Conservation (phyloP, 2,797 vertebrate genomes). For the Clamator glandarius region DNA sequence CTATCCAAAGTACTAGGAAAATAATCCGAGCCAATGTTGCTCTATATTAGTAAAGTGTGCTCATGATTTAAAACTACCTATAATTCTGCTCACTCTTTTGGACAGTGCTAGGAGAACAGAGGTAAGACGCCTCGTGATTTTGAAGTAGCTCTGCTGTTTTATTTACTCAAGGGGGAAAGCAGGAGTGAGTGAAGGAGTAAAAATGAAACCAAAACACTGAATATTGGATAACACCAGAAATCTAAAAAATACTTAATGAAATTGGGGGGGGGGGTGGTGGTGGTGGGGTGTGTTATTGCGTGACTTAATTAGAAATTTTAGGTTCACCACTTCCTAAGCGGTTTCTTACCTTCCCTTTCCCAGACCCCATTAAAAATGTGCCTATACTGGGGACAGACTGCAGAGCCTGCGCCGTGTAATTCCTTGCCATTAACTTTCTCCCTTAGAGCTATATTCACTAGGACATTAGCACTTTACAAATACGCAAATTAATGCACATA, state of each 20-base stretch:
- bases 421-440: conserved; percentile 4
- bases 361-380: neutral
- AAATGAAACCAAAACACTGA: too few species aligned
- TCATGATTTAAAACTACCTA: neutral
- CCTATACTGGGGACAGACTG: neutral
- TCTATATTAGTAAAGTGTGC: neutral
- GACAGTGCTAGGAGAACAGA: conserved; percentile 26
- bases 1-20: conserved; percentile 17
- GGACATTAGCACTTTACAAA: neutral
- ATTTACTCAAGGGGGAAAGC: conserved; percentile 8
- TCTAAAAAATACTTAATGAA: neutral
- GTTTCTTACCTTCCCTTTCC: neutral
- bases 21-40: neutral
- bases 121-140: conserved; percentile 46
- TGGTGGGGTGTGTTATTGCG: too few species aligned
- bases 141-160: conserved; percentile 37
- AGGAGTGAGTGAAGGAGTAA: conserved; percentile 2
- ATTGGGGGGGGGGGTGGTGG: too few species aligned
- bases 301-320: neutral
- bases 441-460: neutral
- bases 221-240: too few species aligned
- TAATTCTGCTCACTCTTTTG: conserved; percentile 5
- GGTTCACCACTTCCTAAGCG: neutral
- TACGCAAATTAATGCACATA: conserved; percentile 12
- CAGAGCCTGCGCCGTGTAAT: neutral